A percentile compares a stretch with the other conserved stretches of the same genome.
phyloP scores from a whole-genome alignment of 2,113 vertebrate genomes.

The Pogona vitticeps region DNA sequence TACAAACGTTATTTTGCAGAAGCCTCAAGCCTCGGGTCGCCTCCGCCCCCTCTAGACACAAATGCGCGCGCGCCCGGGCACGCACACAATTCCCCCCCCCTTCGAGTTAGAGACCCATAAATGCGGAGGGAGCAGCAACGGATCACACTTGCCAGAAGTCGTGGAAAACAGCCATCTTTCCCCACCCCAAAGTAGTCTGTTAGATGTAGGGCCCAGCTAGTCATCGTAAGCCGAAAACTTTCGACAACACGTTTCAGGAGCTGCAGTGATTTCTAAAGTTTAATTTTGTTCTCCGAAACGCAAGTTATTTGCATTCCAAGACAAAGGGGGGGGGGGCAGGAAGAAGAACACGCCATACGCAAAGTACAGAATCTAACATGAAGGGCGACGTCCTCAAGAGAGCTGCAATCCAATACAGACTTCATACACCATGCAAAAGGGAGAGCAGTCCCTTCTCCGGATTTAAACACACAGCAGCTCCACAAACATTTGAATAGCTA shows the following conservation, averaged over 20 bases:
- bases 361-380: neutral
- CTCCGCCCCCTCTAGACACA: neutral
- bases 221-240: conserved; percentile 13
- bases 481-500: neutral
- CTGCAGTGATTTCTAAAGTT: neutral
- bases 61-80: neutral
- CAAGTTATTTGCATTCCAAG: neutral
- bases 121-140: conserved; percentile 43
- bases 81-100: conserved; percentile 27
- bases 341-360: neutral
- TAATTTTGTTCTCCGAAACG: neutral
- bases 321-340: neutral
- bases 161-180: conserved; percentile 49
- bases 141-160: conserved; percentile 35
- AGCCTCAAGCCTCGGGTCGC: neutral
- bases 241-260: neutral
- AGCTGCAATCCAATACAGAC: too few relatives aligned
- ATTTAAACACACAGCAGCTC: neutral
- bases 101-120: neutral
- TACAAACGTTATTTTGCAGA: conserved; percentile 15
- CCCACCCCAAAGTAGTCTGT: conserved; percentile 27
- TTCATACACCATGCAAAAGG: neutral
- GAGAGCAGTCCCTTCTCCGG: too few relatives aligned
- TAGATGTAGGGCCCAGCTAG: conserved; percentile 51
- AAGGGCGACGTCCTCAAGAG: neutral